phyloP scores from a whole-genome alignment of 2,888 invertebrate species.

The Sclerodermus sp. region DNA sequence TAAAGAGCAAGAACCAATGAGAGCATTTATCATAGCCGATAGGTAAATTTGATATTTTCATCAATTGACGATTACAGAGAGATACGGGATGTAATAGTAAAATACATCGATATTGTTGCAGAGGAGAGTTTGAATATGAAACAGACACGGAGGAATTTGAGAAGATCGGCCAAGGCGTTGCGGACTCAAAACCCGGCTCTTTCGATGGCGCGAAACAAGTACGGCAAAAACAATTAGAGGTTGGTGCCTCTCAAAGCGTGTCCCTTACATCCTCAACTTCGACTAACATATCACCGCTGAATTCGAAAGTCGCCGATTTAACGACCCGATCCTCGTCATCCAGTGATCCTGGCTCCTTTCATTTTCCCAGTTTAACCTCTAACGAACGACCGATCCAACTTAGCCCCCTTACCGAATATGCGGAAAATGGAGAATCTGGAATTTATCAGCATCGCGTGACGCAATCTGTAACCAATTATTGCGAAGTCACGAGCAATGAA shows the following conservation, averaged over 20 bases:
- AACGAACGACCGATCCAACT: constrained; percentile 38
- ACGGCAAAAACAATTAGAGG: constrained; percentile 52
- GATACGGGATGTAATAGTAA: neutral
- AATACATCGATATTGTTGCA: constrained; percentile 43
- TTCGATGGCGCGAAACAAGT: constrained; percentile 41
- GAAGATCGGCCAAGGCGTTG: constrained; percentile 65
- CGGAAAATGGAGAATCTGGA: constrained; percentile 32
- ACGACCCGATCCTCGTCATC: constrained; percentile 36
- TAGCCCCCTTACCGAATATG: constrained; percentile 48
- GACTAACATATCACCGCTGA: constrained; percentile 47
- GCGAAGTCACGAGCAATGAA: neutral
- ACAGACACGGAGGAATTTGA: constrained; percentile 84
- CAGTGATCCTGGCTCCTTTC: constrained; percentile 44
- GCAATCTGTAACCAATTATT: constrained; percentile 4
- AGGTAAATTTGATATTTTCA: neutral
- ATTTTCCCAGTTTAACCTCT: constrained; percentile 40
- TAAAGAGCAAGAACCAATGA: constrained; percentile 36
- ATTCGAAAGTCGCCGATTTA: constrained; percentile 34
- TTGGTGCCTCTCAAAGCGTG: constrained; percentile 52
- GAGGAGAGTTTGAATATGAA: constrained; percentile 75
- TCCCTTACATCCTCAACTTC: constrained; percentile 49
- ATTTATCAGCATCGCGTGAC: constrained; percentile 14
- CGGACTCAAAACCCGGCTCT: constrained; percentile 44
- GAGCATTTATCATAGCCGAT: constrained; percentile 33
- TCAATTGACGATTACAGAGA: neutral